These are phyloP conservation scores for Chlorodrepanis virens DNA, from an alignment of 2,113 vertebrate species.

Conservation along the genomic window DNA sequence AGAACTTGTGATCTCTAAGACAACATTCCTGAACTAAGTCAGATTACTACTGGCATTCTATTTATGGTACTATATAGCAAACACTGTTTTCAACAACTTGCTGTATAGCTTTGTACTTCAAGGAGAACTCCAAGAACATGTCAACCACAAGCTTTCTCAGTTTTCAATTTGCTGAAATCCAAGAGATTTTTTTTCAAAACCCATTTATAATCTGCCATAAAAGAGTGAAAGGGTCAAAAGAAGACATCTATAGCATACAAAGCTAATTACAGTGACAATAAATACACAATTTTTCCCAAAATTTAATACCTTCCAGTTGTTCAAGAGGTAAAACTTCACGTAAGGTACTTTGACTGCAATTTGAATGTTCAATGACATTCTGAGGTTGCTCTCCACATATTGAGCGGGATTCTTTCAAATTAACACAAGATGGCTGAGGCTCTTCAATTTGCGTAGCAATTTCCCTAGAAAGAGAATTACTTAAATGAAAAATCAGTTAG, in stretches of 20 bases:
- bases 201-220: not conserved
- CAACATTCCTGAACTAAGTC: not conserved
- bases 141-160: not conserved
- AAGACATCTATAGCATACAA: not conserved
- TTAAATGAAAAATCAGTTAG: not conserved
- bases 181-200: not conserved
- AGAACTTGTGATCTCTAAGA: too few relatives aligned
- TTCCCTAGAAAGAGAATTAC: conserved; percentile 69
- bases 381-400: not conserved
- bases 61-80: not conserved
- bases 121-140: not conserved
- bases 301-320: conserved; percentile 54
- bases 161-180: not conserved
- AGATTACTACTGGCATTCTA: not conserved
- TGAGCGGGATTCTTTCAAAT: not conserved
- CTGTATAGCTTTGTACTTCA: not conserved
- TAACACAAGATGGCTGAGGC: conserved; percentile 65
- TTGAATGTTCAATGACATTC: not conserved
- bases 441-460: conserved; percentile 70
- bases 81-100: not conserved
- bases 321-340: not conserved
- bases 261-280: not conserved
- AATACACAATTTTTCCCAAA: not conserved
- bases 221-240: not conserved
- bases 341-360: not conserved